phyloP scores from a whole-genome alignment of 2,797 vertebrate genomes.

The Tragelaphus eurycerus region DNA sequence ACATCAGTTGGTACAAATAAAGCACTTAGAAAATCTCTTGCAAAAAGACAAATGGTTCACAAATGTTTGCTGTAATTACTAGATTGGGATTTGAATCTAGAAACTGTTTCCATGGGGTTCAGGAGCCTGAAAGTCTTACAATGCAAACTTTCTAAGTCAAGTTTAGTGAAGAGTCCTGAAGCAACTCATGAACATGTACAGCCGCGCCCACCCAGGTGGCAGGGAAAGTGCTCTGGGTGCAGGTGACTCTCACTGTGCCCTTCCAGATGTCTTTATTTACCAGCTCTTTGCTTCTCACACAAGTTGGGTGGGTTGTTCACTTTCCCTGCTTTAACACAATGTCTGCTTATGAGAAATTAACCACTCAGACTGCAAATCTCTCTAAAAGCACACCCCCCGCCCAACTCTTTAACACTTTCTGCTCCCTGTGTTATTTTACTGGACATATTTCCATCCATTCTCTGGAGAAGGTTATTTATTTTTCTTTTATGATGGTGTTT shows the following conservation, averaged over 20 bases:
- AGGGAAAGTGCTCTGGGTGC: neutral
- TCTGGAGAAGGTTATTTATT: conserved; percentile 10
- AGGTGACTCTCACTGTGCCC: rapidly evolving
- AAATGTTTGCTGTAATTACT: neutral
- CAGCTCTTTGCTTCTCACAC: neutral
- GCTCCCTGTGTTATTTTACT: neutral
- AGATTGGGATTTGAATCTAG: neutral
- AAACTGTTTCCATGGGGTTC: neutral
- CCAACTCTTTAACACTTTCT: neutral
- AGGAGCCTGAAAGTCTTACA: neutral
- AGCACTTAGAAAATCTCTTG: neutral
- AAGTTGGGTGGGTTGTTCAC: neutral
- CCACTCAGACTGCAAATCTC: neutral
- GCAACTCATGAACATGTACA: rapidly evolving
- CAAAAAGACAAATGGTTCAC: neutral
- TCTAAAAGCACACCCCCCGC: neutral
- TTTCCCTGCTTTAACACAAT: neutral
- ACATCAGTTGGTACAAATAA: neutral
- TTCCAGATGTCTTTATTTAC: neutral
- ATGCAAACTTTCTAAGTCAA: neutral
- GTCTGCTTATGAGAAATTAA: neutral
- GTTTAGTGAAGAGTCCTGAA: neutral
- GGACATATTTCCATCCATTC: neutral
- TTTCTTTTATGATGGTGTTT: neutral
- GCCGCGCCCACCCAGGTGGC: rapidly evolving